phyloP scores from a whole-genome alignment of 2,797 vertebrate species.

The Enteromius radiatus region DNA sequence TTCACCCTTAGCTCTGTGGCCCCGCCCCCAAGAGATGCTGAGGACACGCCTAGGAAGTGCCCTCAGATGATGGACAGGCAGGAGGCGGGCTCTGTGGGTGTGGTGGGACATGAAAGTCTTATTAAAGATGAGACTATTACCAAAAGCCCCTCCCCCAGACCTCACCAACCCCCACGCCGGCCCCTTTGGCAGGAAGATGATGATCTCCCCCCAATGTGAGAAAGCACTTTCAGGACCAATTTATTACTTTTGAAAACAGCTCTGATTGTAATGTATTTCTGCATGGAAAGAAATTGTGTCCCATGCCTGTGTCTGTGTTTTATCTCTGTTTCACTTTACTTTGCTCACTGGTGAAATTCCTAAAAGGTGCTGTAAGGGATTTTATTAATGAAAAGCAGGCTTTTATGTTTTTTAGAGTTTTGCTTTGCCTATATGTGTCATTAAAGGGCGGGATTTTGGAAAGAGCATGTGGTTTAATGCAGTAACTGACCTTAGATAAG shows the following conservation, averaged over 20 bases:
- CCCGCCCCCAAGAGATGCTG: conserved; percentile 55
- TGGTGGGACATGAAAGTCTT: conserved; percentile 51
- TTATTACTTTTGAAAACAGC: conserved; percentile 46
- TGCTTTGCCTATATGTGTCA: background rate
- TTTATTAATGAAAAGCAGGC: background rate
- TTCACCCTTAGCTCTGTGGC: conserved; percentile 64
- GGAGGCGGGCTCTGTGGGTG: conserved; percentile 58
- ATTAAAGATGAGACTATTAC: conserved; percentile 61
- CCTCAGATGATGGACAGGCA: conserved; percentile 59
- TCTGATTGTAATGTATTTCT: conserved; percentile 10
- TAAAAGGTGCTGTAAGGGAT: conserved; percentile 2
- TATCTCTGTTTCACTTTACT: background rate
- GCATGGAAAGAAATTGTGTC: conserved; percentile 15
- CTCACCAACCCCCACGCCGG: conserved; percentile 63
- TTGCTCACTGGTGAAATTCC: background rate
- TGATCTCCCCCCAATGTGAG: conserved; percentile 81
- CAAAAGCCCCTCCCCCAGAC: conserved; percentile 50
- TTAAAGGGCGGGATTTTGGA: background rate
- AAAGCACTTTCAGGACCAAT: conserved; percentile 51
- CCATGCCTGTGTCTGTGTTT: conserved; percentile 2
- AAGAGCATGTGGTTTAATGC: background rate
- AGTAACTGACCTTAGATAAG: too few species aligned
- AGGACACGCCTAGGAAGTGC: conserved; percentile 55
- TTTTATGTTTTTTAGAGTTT: background rate
- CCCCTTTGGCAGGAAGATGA: conserved; percentile 76